Evolutionary conservation across 2,113 vertebrate species (phyloP).

Genomic region (Melanotaenia duboulayi): DNA sequence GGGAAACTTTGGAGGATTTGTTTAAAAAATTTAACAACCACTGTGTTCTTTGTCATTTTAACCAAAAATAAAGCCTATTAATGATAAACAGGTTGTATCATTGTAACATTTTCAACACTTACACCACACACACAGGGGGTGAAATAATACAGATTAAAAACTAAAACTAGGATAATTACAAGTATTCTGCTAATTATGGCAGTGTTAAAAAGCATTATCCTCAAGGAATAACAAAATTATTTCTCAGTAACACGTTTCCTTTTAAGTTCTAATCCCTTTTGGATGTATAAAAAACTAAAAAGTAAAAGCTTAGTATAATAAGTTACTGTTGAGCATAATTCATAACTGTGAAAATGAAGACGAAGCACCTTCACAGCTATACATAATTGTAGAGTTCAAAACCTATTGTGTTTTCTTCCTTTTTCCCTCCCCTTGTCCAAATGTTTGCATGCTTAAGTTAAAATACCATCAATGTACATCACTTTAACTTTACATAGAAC

Average conservation of each 20-base stretch:
- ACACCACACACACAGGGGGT: not conserved
- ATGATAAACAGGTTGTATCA: not conserved
- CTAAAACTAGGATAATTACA: not conserved
- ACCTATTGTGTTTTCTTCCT: not conserved
- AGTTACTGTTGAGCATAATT: constrained; percentile 20
- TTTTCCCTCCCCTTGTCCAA: not conserved
- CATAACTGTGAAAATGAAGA: constrained; percentile 2
- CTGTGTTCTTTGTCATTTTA: not conserved
- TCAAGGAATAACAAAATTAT: not conserved
- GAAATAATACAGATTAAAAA: not conserved
- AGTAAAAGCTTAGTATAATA: constrained; percentile 4
- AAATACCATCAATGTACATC: not conserved
- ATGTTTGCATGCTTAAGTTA: not conserved
- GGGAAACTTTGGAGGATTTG: not conserved
- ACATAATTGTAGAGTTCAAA: constrained; percentile 1
- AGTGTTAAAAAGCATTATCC: not conserved
- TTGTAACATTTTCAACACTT: constrained; percentile 3
- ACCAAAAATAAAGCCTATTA: not conserved
- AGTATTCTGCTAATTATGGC: not conserved
- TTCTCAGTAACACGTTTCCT: not conserved
- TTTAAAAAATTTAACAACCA: not conserved
- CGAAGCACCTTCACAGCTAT: not conserved
- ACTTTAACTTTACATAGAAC: not conserved
- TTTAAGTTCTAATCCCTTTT: not conserved
- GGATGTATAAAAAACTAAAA: constrained; percentile 3